phyloP scores from a whole-genome alignment of 2,113 vertebrate species.

The Diphyllodes magnificus region DNA sequence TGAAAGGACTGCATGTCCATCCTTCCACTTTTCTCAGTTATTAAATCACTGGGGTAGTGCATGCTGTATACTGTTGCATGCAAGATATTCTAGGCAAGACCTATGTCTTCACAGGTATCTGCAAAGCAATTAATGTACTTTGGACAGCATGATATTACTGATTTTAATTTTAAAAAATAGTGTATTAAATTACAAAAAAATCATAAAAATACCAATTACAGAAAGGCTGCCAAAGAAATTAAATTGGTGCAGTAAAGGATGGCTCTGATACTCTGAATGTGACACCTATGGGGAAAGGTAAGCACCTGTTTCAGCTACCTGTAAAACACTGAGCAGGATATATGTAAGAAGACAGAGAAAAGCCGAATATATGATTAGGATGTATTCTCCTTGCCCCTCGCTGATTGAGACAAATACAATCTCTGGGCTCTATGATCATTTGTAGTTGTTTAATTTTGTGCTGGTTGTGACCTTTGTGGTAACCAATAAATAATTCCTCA shows the following conservation, averaged over 20 bases:
- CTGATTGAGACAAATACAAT: conserved; percentile 37
- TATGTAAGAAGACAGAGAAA: background rate
- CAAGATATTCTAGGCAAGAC: background rate
- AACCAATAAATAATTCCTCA: conserved; percentile 49
- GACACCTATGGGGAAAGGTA: background rate
- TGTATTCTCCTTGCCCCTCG: background rate
- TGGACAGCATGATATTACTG: background rate
- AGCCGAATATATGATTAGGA: background rate
- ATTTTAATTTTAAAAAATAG: background rate
- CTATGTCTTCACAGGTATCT: background rate
- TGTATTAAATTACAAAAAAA: background rate
- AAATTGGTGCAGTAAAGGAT: background rate
- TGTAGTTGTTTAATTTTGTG: conserved; percentile 49
- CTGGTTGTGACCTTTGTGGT: conserved; percentile 42
- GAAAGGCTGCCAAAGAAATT: background rate
- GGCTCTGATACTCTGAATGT: background rate
- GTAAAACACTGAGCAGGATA: background rate
- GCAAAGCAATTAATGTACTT: background rate
- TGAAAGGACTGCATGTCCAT: background rate
- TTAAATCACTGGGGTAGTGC: background rate
- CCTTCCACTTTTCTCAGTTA: background rate
- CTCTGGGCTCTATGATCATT: conserved; percentile 3
- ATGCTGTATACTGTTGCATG: background rate
- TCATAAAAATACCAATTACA: background rate
- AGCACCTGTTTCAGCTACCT: background rate